phyloP scores from a whole-genome alignment of 1,140 invertebrate species.

The Drosophila melanica region DNA sequence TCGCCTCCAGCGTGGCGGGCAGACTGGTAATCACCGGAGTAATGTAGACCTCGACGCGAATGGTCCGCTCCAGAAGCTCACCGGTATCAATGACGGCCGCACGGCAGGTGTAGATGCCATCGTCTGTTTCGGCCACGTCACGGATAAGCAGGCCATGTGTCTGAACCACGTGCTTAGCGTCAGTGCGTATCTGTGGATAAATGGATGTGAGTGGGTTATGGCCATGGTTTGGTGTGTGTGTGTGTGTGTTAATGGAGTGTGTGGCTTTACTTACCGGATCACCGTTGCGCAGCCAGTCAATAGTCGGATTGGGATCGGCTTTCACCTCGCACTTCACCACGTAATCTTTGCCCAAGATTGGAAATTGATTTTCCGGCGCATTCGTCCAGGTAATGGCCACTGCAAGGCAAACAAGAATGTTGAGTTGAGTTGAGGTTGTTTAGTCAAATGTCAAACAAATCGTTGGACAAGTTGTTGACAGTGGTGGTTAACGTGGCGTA shows the following conservation, averaged over 20 bases:
- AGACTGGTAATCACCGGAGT: conserved; percentile 88
- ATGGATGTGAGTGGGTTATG: too few species aligned
- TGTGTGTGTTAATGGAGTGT: background rate
- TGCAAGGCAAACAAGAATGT: conserved; percentile 73
- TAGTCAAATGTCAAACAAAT: conserved; percentile 18
- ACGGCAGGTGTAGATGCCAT: conserved; percentile 93
- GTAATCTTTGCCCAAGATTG: conserved; percentile 90
- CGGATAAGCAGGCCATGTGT: conserved; percentile 91
- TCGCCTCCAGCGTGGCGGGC: conserved; percentile 86
- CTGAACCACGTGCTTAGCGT: conserved; percentile 90
- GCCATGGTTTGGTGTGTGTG: background rate
- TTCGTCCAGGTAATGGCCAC: conserved; percentile 93
- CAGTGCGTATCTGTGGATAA: conserved; percentile 85
- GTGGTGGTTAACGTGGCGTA: conserved; percentile 37
- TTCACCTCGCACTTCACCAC: conserved; percentile 92
- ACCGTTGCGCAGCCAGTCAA: conserved; percentile 94
- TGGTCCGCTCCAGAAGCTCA: conserved; percentile 89
- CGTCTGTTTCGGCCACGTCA: conserved; percentile 91
- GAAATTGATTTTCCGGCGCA: conserved; percentile 92
- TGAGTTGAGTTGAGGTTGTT: background rate
- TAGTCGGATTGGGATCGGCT: conserved; percentile 91
- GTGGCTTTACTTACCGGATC: conserved; percentile 85
- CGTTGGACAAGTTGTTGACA: conserved; percentile 7
- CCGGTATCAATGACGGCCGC: conserved; percentile 92
- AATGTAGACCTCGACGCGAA: conserved; percentile 92